Base-by-base conservation (phyloP, 2,888 invertebrate species). In the Lithophane semibrunnea region DNA sequence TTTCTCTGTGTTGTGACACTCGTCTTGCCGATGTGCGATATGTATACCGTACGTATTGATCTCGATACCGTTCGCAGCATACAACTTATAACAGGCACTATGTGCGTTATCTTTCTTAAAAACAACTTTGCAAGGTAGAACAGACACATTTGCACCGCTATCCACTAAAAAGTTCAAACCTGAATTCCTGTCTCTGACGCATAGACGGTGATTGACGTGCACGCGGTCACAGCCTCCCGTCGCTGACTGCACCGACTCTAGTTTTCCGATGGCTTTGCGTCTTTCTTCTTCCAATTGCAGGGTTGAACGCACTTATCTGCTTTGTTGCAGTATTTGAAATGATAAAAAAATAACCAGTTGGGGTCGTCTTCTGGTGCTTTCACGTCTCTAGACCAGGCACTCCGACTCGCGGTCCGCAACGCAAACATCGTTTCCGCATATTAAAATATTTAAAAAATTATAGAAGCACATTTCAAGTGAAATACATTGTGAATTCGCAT, bases 101-200 rank as follows among this genome's bases (percentile, higher is more conserved):
- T 49, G 12, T 49, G 66, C 66, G 29, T 66, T 66, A 65, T 24
- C 16, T 29, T 49, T 66, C 18, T 66, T 66, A 8, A 66, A 49
- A 49, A 66, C 49, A 5, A 47, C 49, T 49, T 21, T 65, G 47
- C 47, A 24, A 47, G 24, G 47, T 65, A 66, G 18, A 29, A 66
- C 67, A 5, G 66, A 66, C 49, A 29, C 66, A 52, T 66, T 66
- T 52, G 66, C 66, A 66, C 66, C 66, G 49, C 66, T 66, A 29
- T 66, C 66, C 7, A 67, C 49, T 52, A 67, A 67, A 67, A 67
- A 67, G 49, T 67, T 67, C 66, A 52, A 67, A 67, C 49, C 49
- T 66, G 66, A 49, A 18, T 66, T 49, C 49, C 12, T 37, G 49
- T 66, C 66, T 5, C 18, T 4, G 47, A 65, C 65, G 4, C 66